Evolutionary conservation across 2,797 vertebrate genomes (phyloP).

Genomic region (Hippoglossus hippoglossus): DNA sequence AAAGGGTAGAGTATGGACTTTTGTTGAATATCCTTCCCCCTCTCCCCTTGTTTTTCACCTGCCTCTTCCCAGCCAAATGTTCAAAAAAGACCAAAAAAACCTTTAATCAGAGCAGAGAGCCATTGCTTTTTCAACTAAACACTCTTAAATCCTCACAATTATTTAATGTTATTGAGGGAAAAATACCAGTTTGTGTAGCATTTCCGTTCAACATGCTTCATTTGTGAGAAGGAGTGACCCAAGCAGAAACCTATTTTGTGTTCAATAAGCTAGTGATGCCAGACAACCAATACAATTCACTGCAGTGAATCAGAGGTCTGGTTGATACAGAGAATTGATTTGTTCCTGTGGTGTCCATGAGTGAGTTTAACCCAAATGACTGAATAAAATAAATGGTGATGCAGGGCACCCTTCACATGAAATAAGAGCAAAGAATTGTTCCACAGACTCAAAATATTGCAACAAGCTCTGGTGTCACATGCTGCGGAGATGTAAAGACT

Average conservation of each 20-base stretch:
- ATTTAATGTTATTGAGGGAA: no score
- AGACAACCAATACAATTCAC: neutral
- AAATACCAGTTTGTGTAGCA: no score
- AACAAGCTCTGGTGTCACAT: neutral
- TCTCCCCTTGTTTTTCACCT: no score
- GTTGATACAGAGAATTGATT: neutral
- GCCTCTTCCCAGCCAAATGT: no score
- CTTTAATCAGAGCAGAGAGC: no score
- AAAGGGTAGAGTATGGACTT: no score
- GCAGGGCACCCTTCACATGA: neutral
- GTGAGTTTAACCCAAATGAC: neutral
- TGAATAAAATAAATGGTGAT: neutral
- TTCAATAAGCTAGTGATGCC: conserved; percentile 7
- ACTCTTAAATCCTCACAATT: no score
- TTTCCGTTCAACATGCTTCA: neutral
- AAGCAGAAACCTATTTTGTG: neutral
- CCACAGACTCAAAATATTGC: neutral
- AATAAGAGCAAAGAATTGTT: neutral
- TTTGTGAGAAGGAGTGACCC: neutral
- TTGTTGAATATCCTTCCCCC: no score
- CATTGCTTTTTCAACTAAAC: no score
- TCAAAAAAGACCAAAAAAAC: no score
- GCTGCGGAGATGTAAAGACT: neutral
- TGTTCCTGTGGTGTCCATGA: neutral
- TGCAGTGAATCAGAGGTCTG: neutral